Base-by-base conservation (phyloP, 2,113 vertebrate genomes). In the Lanius ludovicianus region DNA sequence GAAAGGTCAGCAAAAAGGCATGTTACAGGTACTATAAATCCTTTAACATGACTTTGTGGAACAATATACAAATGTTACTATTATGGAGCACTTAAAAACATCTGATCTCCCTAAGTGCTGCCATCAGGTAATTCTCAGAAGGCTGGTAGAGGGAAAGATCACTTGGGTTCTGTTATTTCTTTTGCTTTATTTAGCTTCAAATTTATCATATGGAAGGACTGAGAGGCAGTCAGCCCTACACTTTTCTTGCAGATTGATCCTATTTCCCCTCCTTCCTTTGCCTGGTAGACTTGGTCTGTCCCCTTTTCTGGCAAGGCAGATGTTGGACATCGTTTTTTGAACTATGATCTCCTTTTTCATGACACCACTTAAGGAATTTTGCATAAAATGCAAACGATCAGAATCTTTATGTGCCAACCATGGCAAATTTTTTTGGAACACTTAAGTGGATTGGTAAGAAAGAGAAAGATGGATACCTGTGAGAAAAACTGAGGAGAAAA, bases 1-100 rank as follows among this genome's bases (percentile, higher is more conserved):
- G 81, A 96, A 97, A 97, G 94, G 95, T 95, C 93, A 96, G 31
- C 22, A 71, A 74, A 97, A 96, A 92, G 23, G 56, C 81, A 64
- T 3, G 7, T 83, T 87, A 49, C 17, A 37, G 53, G 30, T 84
- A 84, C 84, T 81, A 84, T 13, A 80, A 94, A 92, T 50, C 87
- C 44, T 89, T 31, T 52, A 57, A 71, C 25, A 16, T 8, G n/a
- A 35, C 73, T 81, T 75, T 49, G 56, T 49, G 25, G 62, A 91
- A 82, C 17, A 74, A 89, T 78, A 62, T 13, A 95, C 71, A 87
- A 95, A 94, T 68, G 28, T 71, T 84, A 31, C 80, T 53, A 17
- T 57, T 49, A 49, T 0, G 73, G 46, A 91, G 16, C 71, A 35
- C 42, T 75, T 87, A 12, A 4, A 68, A 94, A 77, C 60, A 97